Base-by-base conservation (phyloP, 2,888 invertebrate genomes). In the Xestoiulus laeticollis region DNA sequence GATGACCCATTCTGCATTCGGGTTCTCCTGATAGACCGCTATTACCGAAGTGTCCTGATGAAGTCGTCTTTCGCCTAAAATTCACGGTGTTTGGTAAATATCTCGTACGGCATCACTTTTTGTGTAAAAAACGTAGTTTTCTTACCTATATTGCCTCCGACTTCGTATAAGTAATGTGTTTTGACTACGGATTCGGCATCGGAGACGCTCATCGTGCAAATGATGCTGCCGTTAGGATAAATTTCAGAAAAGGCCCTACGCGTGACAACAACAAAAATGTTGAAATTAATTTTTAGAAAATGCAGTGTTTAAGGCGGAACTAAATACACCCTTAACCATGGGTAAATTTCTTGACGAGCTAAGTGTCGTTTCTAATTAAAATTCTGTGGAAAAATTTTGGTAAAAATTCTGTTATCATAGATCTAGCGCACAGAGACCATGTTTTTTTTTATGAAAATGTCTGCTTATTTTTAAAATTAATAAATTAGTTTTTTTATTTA, bases 81-180 rank as follows among this genome's bases (percentile, higher is more conserved):
- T 38, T 43, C 53, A 53, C n/a, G 5, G 4, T 1, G n/a, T 53
- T 53, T 53, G 1, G 22, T 33, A 26, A 32, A 6, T 1, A 26
- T 26, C 6, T 19, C 16, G 0, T 26, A 3, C 1, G n/a, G 4
- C 32, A 82, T 4, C 4, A 82, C 26, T 8, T 8, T 68, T 68
- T 68, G n/a, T 68, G 6, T 16, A 19, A 16, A 19, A 53, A 53
- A 53, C 4, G n/a, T 48, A 3, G 16, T 1, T 12, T 38, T 86
- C 84, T 83, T 88, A 87, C 88, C 88, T 48, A 88, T 88, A 38
- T 88, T 88, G 19, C 88, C 88, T 48, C 88, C 88, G 44, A 88
- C 85, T 88, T 88, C 88, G 59, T 86, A 88, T 30, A 88, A 84
- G 48, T 38, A 85, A 26, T 88, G 88, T n/a, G 38, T 86, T n/a